phyloP scores from a whole-genome alignment of 2,888 invertebrate species.

The Eucera pruinosa region DNA sequence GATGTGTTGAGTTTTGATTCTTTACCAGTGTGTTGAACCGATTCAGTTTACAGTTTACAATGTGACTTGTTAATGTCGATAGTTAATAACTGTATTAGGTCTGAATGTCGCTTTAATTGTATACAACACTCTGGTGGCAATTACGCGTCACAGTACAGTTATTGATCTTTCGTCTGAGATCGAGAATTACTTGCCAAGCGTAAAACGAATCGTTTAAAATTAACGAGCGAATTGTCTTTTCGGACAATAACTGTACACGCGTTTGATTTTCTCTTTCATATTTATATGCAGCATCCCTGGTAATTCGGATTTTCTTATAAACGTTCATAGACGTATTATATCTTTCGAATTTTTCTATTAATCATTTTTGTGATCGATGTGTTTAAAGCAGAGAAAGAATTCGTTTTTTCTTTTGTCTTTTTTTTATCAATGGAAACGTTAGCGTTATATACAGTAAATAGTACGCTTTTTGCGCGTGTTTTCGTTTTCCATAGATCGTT shows the following conservation, averaged over 20 bases:
- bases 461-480: conserved; percentile 33
- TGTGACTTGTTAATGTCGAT: conserved; percentile 48
- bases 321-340: background rate
- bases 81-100: conserved; percentile 52
- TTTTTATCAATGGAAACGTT: conserved; percentile 18
- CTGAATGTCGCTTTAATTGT: conserved; percentile 68
- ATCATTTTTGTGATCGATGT: conserved; percentile 15
- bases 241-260: conserved; percentile 48
- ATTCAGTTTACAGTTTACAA: conserved; percentile 32
- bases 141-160: conserved; percentile 43
- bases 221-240: background rate
- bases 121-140: conserved; percentile 36
- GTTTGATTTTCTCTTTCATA: conserved; percentile 16
- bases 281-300: conserved; percentile 24
- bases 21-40: conserved; percentile 37
- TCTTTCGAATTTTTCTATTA: conserved; percentile 8
- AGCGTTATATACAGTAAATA: conserved; percentile 31
- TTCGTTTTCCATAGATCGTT: conserved; percentile 28
- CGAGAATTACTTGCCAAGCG: background rate
- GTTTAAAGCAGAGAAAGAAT: conserved; percentile 16
- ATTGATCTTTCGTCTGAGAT: conserved; percentile 33
- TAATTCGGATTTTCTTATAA: background rate
- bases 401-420: background rate
- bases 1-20: conserved; percentile 38
- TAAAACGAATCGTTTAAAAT: background rate